These are phyloP conservation scores for Stomatorhinus walkeri DNA, from an alignment of 2,797 vertebrate genomes.

Conservation along the genomic window DNA sequence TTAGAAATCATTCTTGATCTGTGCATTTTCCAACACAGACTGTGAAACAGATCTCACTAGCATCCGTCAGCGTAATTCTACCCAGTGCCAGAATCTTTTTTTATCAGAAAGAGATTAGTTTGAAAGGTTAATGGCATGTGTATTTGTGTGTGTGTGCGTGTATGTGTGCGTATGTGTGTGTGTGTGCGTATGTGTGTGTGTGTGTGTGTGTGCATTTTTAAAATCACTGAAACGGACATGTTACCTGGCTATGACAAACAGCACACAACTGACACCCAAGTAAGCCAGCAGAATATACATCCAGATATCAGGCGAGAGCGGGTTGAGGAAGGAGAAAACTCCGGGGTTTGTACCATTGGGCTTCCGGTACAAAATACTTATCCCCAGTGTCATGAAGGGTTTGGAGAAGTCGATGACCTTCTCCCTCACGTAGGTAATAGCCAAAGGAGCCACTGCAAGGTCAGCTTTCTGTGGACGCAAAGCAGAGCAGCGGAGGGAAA, in stretches of 20 bases:
- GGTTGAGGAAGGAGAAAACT: conserved; percentile 99
- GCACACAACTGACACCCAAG: conserved; percentile 99
- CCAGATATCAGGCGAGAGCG: conserved; percentile 99
- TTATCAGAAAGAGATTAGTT: conserved; percentile 22
- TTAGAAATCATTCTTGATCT: neutral
- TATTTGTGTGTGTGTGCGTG: conserved; percentile 29
- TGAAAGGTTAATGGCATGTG: conserved; percentile 19
- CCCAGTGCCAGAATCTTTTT: conserved; percentile 24
- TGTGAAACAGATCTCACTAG: conserved; percentile 1
- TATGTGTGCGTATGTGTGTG: conserved; percentile 7
- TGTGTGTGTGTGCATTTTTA: conserved; percentile 42
- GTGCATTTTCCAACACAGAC: neutral
- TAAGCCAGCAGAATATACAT: conserved; percentile 99
- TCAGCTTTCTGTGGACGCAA: conserved; percentile 92
- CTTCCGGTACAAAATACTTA: conserved; percentile 99
- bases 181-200: conserved; percentile 32
- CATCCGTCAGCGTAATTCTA: conserved; percentile 17
- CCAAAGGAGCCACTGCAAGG: conserved; percentile 93
- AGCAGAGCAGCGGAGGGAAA: conserved; percentile 54
- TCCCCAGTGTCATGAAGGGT: conserved; percentile 99
- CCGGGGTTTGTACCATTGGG: conserved; percentile 99
- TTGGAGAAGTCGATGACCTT: conserved; percentile 99
- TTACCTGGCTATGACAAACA: conserved; percentile 99
- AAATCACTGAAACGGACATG: conserved; percentile 64
- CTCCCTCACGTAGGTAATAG: conserved; percentile 95